These are phyloP conservation scores for Euphydryas editha DNA, from an alignment of 2,888 invertebrate genomes.

Conservation along the genomic window DNA sequence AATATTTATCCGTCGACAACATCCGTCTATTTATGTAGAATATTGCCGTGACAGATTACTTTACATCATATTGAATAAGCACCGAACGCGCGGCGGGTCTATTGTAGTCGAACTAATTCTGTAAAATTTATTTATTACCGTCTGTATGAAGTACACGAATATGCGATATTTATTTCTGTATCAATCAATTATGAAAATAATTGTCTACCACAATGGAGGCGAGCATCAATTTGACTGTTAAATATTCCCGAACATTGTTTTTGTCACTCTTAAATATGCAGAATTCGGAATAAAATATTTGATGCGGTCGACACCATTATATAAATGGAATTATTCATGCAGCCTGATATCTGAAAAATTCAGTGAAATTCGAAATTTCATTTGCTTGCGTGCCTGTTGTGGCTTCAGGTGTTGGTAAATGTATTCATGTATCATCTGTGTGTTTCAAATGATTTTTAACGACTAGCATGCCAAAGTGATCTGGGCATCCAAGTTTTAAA, in stretches of 20 bases:
- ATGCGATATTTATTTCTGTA: constrained; percentile 22
- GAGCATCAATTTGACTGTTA: constrained; percentile 48
- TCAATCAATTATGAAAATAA: constrained; percentile 37
- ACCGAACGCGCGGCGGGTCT: constrained; percentile 22
- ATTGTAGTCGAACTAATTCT: constrained; percentile 39
- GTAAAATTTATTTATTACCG: constrained; percentile 29
- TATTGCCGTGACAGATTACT: constrained; percentile 61
- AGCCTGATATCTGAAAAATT: constrained; percentile 74
- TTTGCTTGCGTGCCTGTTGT: constrained; percentile 73
- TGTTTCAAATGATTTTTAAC: constrained; percentile 1
- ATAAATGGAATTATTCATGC: constrained; percentile 79
- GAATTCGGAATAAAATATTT: constrained; percentile 77
- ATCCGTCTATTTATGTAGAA: constrained; percentile 71
- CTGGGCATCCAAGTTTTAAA: background rate
- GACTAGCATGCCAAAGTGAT: background rate
- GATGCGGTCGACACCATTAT: constrained; percentile 76
- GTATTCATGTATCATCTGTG: background rate
- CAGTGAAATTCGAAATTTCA: constrained; percentile 75
- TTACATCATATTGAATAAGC: constrained; percentile 51
- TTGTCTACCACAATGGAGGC: constrained; percentile 45
- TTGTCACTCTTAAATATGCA: constrained; percentile 77
- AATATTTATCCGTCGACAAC: constrained; percentile 76
- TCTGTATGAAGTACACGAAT: constrained; percentile 16
- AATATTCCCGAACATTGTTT: constrained; percentile 68
- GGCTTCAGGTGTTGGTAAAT: constrained; percentile 49